Base-by-base conservation (phyloP, 1,140 invertebrate genomes). In the Drosophila parvula region DNA sequence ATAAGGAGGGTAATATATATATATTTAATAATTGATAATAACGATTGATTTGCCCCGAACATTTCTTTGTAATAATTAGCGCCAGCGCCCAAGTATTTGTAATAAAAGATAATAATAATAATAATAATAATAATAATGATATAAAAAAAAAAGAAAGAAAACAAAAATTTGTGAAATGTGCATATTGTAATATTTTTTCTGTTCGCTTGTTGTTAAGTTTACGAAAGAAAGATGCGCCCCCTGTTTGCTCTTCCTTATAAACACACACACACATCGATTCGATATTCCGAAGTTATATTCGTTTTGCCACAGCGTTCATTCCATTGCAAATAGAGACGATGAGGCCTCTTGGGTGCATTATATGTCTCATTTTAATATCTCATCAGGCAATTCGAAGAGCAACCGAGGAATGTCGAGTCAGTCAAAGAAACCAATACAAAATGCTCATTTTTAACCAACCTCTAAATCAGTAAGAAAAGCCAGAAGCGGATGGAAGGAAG, bases 121-220 rank as follows among this genome's bases (percentile, higher is more conserved):
- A 55, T 55, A 14, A 22, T 38, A 41, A 59, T 71, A 69, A n/a
- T n/a, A n/a, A n/a, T n/a, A n/a, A n/a, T n/a, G n/a, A 27, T 28
- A n/a, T 38, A 78, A 36, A 30, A 65, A 63, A 7, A 3, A 28
- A 58, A 67, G 36, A 28, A 51, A 76, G 47, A 73, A 48, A 65
- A 58, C 68, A 53, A 60, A 68, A 67, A 12, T 59, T 59, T 47
- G 59, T 44, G 47, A 28, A 63, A 75, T 71, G 60, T 60, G 48
- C 70, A 83, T 78, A 80, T 62, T 80, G 56, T 84, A 74, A 84
- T 69, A 65, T 59, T 59, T 65, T 83, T 85, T 84, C 68, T 80
- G 84, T 65, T 88, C 57, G 83, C 83, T 84, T 88, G 83, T 84
- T 88, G 83, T 89, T 86, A 86, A 86, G 83, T 83, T 86, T 88